Evolutionary conservation across 1,140 invertebrate genomes (phyloP), one percentile per base, ranked within the genome.

Genomic region (Drosophila auraria): DNA sequence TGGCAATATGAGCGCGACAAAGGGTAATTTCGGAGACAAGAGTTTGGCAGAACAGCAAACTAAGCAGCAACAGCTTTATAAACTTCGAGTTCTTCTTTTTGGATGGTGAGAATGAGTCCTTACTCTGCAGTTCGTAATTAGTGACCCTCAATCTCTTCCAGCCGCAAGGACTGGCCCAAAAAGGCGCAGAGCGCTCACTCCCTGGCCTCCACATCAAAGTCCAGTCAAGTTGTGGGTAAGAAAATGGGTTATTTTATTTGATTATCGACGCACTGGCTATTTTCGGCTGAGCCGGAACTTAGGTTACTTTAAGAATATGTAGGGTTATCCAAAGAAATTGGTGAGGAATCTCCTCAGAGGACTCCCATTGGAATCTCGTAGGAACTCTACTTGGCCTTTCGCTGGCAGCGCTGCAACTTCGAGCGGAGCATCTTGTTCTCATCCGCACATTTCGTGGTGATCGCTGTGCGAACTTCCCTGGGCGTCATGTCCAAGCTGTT

Each of bases 401-500:
- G 54, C 54, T 57, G 54, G 15, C 53, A 38, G 12, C 78, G 73
- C 27, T 62, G 56, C n/a, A 50, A 30, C n/a, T 70, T 57, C 25
- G 75, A 75, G 2, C 91, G 81, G 0, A 78, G 63, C 94, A 95
- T 95, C 91, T 95, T 95, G 61, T 94, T 94, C 83, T 95, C 95
- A 64, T 95, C 94, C 2, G 94, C 94, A 74, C 95, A 95, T 81
- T 95, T 95, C 0, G 94, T 94, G n/a, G 94, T 94, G 12, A 95
- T 95, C 3, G 94, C 89, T 14, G 76, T 91, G 17, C 83, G 83
- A 7, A 93, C 93, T 17, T 93, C 81, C 7, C 86, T 78, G 12
- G 87, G 76, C 0, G 87, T 74, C 71, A 93, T 91, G 4, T 81
- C 50, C 49, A 89, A 70, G 17, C 62, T 83, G 14, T 62, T 70